Evolutionary conservation across 2,797 vertebrate genomes (phyloP), one percentile per base, ranked within the genome.

Genomic region (Melanotaenia nigrans): DNA sequence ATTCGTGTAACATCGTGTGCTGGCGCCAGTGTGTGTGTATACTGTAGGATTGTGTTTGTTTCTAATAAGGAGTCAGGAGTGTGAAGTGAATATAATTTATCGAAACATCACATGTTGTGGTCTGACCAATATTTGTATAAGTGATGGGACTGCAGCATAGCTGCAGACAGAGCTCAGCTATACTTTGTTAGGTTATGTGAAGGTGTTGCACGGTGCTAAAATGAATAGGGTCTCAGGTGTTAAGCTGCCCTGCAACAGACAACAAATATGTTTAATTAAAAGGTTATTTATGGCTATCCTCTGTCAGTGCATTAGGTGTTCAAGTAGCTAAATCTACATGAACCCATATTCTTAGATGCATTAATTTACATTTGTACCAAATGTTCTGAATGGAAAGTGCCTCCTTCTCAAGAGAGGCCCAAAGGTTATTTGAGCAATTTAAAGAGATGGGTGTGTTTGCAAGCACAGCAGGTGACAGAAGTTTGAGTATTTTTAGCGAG

Each of bases 401-500:
- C 5, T 65, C n/a, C 36, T 49, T 47, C 79, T 78, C 25, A 0
- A 47, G 67, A 40, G 64, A 61, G 45, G 71, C 69, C 68, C 71
- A 69, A 57, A 78, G 68, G 73, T 71, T 60, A 28, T 63, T 62
- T 33, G 30, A 82, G 67, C 51, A 73, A 65, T 73, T 71, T 83
- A 65, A 74, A 83, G 65, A 51, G 51, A 57, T 25, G 11, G 28
- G 16, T 59, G 57, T 45, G 25, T 69, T 75, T 67, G 45, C 53
- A 20, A 65, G 63, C 47, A 63, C 78, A 68, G 65, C 14, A 0
- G 0, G 36, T 55, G 69, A 65, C 69, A 62, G 42, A 79, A 71
- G 74, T 65, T 65, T 6, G 33, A 78, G 67, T 89, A 74, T 88
- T 87, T 92, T 85, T 78, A 78, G 57, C 13, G 22, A 85, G 85